Conservation (phyloP, 2,113 vertebrate genomes). For the Gymnobelideus leadbeateri region DNA sequence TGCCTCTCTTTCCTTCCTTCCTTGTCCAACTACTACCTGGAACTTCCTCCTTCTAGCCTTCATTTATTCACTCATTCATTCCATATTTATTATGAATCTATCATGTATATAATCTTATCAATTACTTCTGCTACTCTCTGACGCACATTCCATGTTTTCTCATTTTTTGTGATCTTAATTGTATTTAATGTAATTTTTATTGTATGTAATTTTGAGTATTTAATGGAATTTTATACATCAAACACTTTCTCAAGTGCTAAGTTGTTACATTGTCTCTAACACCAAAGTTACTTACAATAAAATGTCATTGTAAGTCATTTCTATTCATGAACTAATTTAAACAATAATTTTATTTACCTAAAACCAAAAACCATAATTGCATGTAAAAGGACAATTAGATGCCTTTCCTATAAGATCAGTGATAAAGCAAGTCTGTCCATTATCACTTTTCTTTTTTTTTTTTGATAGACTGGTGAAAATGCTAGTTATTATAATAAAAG, state of each 20-base stretch:
- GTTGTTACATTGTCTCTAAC: neutral
- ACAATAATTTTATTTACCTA: neutral
- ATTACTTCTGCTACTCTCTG: neutral
- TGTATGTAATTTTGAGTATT: neutral
- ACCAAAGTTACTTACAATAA: neutral
- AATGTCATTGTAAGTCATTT: neutral
- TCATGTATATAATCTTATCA: neutral
- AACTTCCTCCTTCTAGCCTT: neutral
- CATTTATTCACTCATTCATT: neutral
- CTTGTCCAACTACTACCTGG: neutral
- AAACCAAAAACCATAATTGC: neutral
- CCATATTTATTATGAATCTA: neutral
- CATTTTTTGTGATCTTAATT: neutral
- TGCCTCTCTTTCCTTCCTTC: neutral
- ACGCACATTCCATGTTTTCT: neutral
- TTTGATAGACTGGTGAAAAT: neutral
- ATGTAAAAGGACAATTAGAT: neutral
- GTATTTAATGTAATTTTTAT: neutral
- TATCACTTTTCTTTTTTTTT: neutral
- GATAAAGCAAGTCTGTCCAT: neutral
- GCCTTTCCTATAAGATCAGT: neutral
- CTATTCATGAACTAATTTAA: neutral
- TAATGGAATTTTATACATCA: neutral
- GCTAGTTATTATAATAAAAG: neutral
- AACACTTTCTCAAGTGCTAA: neutral